These are phyloP conservation scores for Calvadosia cruxmelitensis DNA, from an alignment of 30 jellyfish, hydroid and myxozoan species.

Conservation along the genomic window DNA sequence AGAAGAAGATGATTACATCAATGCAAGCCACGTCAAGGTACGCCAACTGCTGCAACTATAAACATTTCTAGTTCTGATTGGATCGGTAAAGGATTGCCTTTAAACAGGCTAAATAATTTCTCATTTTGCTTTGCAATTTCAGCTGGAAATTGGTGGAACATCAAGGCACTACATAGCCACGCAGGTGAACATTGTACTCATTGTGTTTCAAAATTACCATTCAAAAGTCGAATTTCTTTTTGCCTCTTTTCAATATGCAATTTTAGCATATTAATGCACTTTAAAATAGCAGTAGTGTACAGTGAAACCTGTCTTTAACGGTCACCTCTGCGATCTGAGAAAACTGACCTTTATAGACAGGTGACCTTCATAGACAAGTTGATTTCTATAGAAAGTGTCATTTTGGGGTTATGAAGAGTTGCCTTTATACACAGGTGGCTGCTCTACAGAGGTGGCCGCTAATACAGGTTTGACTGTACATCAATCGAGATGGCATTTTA, in stretches of 20 bases:
- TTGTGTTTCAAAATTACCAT: neutral
- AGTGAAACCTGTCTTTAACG: too few relatives aligned
- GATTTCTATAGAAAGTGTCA: too few relatives aligned
- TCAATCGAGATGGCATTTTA: neutral
- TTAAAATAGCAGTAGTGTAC: too few relatives aligned
- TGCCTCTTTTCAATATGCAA: neutral
- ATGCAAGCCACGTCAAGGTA: conserved; percentile 77
- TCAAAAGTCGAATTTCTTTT: neutral
- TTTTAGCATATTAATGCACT: too few relatives aligned
- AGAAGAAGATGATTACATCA: conserved; percentile 79
- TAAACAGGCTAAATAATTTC: neutral
- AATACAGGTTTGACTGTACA: too few relatives aligned
- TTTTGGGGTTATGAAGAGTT: too few relatives aligned
- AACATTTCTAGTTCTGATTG: neutral
- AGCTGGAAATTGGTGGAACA: conserved; percentile 23
- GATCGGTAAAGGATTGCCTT: too few relatives aligned
- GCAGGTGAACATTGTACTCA: conserved; percentile 31
- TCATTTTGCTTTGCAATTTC: conserved; percentile 8
- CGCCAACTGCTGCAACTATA: neutral
- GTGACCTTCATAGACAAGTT: neutral
- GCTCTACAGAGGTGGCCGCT: too few relatives aligned
- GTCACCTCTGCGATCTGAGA: too few relatives aligned
- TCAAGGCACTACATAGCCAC: conserved; percentile 37
- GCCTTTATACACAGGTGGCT: too few relatives aligned
- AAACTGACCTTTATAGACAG: too few relatives aligned